Evolutionary conservation across 2,797 vertebrate species (phyloP).

Genomic region (Pogoniulus pusillus): DNA sequence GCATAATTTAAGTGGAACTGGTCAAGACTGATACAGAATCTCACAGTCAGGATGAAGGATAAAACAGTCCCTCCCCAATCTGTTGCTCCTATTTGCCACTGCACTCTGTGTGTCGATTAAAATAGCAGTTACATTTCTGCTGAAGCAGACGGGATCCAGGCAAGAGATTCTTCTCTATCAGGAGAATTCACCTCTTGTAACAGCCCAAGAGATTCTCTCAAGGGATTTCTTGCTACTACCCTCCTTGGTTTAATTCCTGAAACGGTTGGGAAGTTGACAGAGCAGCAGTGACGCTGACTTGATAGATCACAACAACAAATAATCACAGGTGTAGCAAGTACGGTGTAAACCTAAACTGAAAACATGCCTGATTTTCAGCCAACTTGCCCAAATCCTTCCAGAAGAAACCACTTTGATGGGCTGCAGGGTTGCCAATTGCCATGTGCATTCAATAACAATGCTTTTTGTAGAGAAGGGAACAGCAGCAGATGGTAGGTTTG

Average conservation of each 20-base stretch:
- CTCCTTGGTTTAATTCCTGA: not conserved
- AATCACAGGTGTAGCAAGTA: not conserved
- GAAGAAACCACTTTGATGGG: not conserved
- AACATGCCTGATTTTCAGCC: not conserved
- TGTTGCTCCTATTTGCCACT: not conserved
- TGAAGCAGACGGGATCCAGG: not conserved
- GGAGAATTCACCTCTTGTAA: not conserved
- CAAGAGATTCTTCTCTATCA: not conserved
- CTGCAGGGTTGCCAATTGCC: not conserved
- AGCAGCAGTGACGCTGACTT: not conserved
- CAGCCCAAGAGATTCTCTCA: not conserved
- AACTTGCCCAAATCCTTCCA: not conserved
- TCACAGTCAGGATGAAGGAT: not conserved
- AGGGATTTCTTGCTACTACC: not conserved
- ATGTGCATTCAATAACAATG: not conserved
- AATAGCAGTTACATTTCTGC: not conserved
- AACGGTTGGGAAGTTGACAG: not conserved
- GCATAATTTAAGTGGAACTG: not conserved
- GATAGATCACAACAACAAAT: not conserved
- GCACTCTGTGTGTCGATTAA: not conserved
- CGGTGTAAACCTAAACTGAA: not conserved
- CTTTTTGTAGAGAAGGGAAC: not conserved
- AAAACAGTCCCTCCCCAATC: not conserved
- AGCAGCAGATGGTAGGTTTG: conserved; percentile 33
- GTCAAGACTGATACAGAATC: not conserved